A percentile compares a stretch with the other conserved stretches of the same genome.
These are phyloP conservation scores for Microtus richardsoni DNA, from an alignment of 2,113 vertebrate species.

Conservation along the genomic window DNA sequence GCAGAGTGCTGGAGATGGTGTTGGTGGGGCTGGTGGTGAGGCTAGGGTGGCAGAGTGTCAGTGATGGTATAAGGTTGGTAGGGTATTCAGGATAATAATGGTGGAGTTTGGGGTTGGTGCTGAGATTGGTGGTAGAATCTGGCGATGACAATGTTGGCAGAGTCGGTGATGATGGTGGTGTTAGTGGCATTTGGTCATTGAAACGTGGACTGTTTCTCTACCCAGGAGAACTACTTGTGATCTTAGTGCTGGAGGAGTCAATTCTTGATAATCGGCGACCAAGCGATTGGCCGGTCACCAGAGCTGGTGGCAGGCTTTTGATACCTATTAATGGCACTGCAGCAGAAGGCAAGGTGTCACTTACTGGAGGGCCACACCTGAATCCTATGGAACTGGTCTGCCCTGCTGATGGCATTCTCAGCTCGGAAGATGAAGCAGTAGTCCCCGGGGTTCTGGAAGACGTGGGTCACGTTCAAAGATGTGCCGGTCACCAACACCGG, in stretches of 20 bases:
- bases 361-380: conserved; percentile 89
- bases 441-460: conserved; percentile 86
- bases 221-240: not conserved
- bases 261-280: not conserved
- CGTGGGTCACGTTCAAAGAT: conserved; percentile 89
- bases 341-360: conserved; percentile 43
- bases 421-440: conserved; percentile 92
- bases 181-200: not conserved
- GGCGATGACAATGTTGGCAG: not conserved
- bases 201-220: not conserved
- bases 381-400: conserved; percentile 90
- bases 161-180: not conserved
- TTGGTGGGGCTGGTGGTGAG: not conserved
- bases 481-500: conserved; percentile 86
- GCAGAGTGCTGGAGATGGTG: no score
- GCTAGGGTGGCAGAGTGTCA: not conserved
- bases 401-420: conserved; percentile 88
- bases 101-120: not conserved
- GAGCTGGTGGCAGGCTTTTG: not conserved
- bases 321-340: not conserved
- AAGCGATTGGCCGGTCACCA: not conserved
- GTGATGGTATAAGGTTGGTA: not conserved
- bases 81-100: no score
- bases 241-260: not conserved
- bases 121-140: not conserved